Base-by-base conservation (phyloP, 1,140 invertebrate species). In the Magallana ariakensis region DNA sequence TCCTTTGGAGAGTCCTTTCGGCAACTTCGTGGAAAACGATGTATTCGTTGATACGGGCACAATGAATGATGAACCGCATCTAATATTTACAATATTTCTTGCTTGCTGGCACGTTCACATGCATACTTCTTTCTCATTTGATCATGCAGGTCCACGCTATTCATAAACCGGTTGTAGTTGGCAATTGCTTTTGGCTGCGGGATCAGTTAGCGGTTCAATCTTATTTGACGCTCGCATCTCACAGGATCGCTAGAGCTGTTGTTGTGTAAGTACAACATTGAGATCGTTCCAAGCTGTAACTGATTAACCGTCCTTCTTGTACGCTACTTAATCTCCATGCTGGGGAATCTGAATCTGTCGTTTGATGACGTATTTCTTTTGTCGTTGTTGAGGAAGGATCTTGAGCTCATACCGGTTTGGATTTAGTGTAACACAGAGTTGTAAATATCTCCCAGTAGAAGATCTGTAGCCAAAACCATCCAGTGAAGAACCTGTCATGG, bases 41-140 rank as follows among this genome's bases (percentile, higher is more conserved):
- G 57, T 80, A 86, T 11, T 55, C 70, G 58, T 86, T 86, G 15
- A 58, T 57, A 6, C 56, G 15, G 55, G 70, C 56, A n/a, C 55
- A 22, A 10, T 86, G 22, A 7, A 86, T 22, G 55, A 86, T 80
- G 46, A 86, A 86, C 15, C 57, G 57, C 55, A 86, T 9, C 9
- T 81, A 10, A 19, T 81, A 81, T 46, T 86, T 86, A 75, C 85
- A 86, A 13, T 66, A 86, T 19, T 86, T 86, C 33, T 86, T 86
- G 2, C 33, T 86, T 86, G 2, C 70, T 53, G 13, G 56, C 55
- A 33, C 85, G 9, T 26, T 70, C 85, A 55, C 80, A 53, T 5
- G 54, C 54, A 22, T 86, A 58, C 55, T 81, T 86, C 11, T 55
- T n/a, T 8, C 70, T 53, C n/a, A 53, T 26, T 82, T 86, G 80